Conservation (phyloP, 2,888 invertebrate genomes). For the Tridacna gigas region DNA sequence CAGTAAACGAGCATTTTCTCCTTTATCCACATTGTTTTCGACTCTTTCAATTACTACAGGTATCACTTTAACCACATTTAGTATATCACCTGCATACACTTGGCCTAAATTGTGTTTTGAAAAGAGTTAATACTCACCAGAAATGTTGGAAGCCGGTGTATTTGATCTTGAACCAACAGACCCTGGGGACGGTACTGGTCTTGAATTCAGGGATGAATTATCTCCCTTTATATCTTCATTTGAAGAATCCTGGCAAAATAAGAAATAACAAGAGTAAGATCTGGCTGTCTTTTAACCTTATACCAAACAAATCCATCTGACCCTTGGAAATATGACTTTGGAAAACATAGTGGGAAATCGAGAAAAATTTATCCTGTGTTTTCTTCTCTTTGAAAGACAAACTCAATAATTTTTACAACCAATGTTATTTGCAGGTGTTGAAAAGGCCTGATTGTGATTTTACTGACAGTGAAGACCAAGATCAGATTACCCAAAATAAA, state of each 20-base stretch:
- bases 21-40: background rate
- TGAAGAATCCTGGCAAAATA: conserved; percentile 53
- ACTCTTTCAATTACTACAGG: background rate
- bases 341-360: background rate
- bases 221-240: conserved; percentile 62
- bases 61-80: too few species aligned
- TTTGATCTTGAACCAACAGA: conserved; percentile 93
- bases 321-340: background rate
- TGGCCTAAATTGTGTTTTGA: too few species aligned
- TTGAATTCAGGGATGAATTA: conserved; percentile 50
- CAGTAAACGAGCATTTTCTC: background rate
- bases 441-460: too few species aligned
- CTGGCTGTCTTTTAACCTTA: background rate
- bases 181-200: conserved; percentile 84
- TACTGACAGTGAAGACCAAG: too few species aligned
- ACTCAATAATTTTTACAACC: too few species aligned
- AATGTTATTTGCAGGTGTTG: too few species aligned
- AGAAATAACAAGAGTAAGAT: background rate
- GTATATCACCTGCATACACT: too few species aligned
- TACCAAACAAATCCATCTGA: background rate
- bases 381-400: too few species aligned
- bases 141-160: conserved; percentile 93
- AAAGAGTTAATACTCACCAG: conserved; percentile 71
- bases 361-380: too few species aligned
- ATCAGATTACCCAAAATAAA: too few species aligned